A percentile compares a stretch with the other conserved stretches of the same genome.
These are phyloP conservation scores for Chloroceryle amazona DNA, from an alignment of 2,797 vertebrate genomes.

Conservation along the genomic window DNA sequence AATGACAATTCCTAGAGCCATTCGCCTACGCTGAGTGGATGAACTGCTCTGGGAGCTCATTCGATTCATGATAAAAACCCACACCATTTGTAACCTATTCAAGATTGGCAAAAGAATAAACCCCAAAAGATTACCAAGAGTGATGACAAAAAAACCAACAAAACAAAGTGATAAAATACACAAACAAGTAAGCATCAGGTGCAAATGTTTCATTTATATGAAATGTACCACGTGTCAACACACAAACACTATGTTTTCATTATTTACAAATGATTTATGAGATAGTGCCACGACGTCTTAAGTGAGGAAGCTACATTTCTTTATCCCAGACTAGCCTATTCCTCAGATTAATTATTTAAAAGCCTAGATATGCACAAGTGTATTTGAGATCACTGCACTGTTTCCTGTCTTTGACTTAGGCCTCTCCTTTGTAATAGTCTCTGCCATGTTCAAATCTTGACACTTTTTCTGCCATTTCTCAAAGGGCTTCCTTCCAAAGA, in stretches of 20 bases:
- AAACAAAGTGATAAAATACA: not conserved
- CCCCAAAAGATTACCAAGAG: not conserved
- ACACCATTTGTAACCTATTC: constrained; percentile 88
- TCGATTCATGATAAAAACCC: constrained; percentile 94
- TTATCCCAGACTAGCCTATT: not conserved
- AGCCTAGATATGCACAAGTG: not conserved
- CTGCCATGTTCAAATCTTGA: not conserved
- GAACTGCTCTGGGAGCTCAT: constrained; percentile 90
- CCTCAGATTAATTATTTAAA: not conserved
- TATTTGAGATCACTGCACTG: not conserved
- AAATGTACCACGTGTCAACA: not conserved
- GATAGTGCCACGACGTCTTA: not conserved
- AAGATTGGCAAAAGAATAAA: constrained; percentile 12
- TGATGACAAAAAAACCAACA: not conserved
- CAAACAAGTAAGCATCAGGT: too few species aligned
- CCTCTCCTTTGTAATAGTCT: not conserved
- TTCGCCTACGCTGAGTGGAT: constrained; percentile 88
- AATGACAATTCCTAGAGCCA: constrained; percentile 93
- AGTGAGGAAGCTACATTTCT: not conserved
- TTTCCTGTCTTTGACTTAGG: not conserved
- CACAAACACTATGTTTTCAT: not conserved
- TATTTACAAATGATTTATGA: not conserved
- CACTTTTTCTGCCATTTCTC: not conserved
- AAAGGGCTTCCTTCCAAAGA: not conserved
- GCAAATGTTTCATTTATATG: not conserved